phyloP scores from a whole-genome alignment of 2,113 vertebrate genomes.

The Rhinoptilus africanus region DNA sequence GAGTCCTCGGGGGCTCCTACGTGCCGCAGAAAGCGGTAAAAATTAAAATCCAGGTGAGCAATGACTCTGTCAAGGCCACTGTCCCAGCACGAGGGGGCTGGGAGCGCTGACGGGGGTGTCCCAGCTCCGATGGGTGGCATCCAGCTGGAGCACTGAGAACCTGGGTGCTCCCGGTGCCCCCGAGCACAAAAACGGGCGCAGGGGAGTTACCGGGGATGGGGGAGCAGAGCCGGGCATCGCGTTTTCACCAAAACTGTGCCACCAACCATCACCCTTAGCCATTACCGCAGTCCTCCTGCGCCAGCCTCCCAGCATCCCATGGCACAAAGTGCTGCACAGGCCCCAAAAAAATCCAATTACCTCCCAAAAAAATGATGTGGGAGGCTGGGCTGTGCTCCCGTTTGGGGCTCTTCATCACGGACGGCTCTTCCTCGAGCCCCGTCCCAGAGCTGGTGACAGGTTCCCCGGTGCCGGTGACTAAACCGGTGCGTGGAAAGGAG shows the following conservation, averaged over 20 bases:
- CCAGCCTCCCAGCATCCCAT: accelerated
- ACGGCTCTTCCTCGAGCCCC: not conserved
- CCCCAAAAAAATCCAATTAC: not conserved
- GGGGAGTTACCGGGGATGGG: not conserved
- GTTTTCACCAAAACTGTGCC: not conserved
- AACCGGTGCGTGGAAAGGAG: not conserved
- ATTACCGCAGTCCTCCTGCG: accelerated
- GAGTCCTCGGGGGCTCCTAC: not conserved
- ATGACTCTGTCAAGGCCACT: not conserved
- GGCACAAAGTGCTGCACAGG: not conserved
- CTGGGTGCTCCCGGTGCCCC: not conserved
- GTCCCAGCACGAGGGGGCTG: not conserved
- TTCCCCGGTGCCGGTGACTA: not conserved
- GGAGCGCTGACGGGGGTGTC: not conserved
- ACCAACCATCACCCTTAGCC: too few relatives aligned
- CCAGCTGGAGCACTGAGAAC: not conserved
- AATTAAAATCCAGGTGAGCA: not conserved
- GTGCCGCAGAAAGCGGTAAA: not conserved
- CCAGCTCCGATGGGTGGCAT: not conserved
- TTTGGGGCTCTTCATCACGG: accelerated
- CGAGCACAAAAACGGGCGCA: not conserved
- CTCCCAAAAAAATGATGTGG: not conserved
- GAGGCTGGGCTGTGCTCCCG: not conserved
- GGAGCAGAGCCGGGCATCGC: not conserved
- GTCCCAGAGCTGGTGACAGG: accelerated